These are phyloP conservation scores for sheep (Ovis aries) DNA, from an alignment of 2,113 vertebrate species.

Conservation along the genomic window ARS-UI_Ramb_v3.0 NC_056069.1:7988001-7988500, in stretches of 20 bases:
- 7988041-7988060: constrained; percentile 72
- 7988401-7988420: too few relatives aligned
- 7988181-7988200: not conserved
- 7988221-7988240: not conserved
- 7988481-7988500: not conserved
- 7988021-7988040: constrained; percentile 44
- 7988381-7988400: not conserved
- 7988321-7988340: not conserved
- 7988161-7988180: not conserved
- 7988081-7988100: not conserved
- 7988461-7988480: not conserved
- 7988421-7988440: not conserved
- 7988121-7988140: not conserved
- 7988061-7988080: not conserved
- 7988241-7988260: not conserved
- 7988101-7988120: not conserved
- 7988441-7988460: not conserved
- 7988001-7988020: not conserved
- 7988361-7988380: not conserved
- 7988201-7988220: not conserved
- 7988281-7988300: not conserved
- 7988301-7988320: not conserved
- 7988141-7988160: not conserved
- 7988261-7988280: not conserved
- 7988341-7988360: not conserved